phyloP scores from a whole-genome alignment of 2,888 invertebrate genomes.

The Hipparchia semele region DNA sequence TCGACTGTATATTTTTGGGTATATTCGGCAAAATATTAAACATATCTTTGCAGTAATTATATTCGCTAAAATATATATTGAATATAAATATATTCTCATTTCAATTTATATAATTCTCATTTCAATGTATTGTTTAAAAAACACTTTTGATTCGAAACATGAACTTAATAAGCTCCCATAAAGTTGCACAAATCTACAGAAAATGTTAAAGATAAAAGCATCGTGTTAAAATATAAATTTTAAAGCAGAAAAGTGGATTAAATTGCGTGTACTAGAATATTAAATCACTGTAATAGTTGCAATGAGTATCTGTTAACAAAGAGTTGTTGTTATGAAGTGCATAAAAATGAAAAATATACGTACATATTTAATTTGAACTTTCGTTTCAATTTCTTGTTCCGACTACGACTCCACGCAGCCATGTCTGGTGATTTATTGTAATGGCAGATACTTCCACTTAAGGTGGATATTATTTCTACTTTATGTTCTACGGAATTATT shows the following conservation, averaged over 20 bases:
- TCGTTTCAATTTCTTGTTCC: slow-evolving; percentile 49
- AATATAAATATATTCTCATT: slow-evolving; percentile 39
- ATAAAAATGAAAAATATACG: slow-evolving; percentile 79
- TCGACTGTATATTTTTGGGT: slow-evolving; percentile 49
- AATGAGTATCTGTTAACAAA: slow-evolving; percentile 67
- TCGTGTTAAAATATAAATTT: slow-evolving; percentile 48
- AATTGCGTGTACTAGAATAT: slow-evolving; percentile 51
- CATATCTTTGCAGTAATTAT: slow-evolving; percentile 49
- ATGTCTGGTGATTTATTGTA: slow-evolving; percentile 12
- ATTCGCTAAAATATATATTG: slow-evolving; percentile 53
- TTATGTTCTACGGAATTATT: background rate
- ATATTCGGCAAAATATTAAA: slow-evolving; percentile 48
- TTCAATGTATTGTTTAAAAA: slow-evolving; percentile 58
- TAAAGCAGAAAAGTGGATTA: slow-evolving; percentile 39
- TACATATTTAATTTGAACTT: slow-evolving; percentile 78
- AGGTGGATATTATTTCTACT: background rate
- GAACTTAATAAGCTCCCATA: slow-evolving; percentile 58
- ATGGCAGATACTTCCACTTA: slow-evolving; percentile 1
- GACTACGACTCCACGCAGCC: background rate
- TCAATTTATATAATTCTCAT: slow-evolving; percentile 42
- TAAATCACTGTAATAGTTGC: slow-evolving; percentile 61
- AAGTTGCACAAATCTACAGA: slow-evolving; percentile 59
- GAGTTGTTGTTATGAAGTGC: slow-evolving; percentile 75
- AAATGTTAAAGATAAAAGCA: slow-evolving; percentile 49
- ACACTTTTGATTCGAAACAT: slow-evolving; percentile 52